Percentiles rank a stretch among this genome's conserved stretches.
Conservation (phyloP, 2,113 vertebrate genomes). For the Saccopteryx leptura region DNA sequence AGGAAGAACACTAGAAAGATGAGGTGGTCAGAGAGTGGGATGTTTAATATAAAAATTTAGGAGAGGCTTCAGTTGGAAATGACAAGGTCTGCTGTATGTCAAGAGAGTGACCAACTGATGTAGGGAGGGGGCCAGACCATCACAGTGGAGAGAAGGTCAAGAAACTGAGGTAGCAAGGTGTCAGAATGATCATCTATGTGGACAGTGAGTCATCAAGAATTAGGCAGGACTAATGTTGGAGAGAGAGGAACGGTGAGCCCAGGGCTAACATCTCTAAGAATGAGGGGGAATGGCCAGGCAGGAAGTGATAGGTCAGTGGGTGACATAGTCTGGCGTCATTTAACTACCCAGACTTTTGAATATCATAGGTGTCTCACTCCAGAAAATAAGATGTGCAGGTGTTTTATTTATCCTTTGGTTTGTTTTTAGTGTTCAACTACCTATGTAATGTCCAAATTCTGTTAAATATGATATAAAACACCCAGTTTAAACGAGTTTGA, state of each 20-base stretch:
- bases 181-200: background rate
- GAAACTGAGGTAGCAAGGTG: background rate
- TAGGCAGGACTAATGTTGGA: background rate
- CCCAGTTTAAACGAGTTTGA: background rate
- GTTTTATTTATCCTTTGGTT: background rate
- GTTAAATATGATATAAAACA: background rate
- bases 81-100: background rate
- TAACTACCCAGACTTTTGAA: background rate
- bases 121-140: too few relatives aligned
- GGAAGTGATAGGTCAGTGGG: background rate
- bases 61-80: background rate
- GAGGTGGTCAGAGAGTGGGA: background rate
- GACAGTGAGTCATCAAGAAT: background rate
- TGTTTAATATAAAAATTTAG: background rate
- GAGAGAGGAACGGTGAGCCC: background rate
- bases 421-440: slow-evolving; percentile 31
- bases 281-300: background rate
- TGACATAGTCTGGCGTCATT: background rate
- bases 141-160: background rate
- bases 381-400: background rate
- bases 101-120: background rate
- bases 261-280: background rate
- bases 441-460: background rate
- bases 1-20: background rate
- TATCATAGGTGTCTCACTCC: background rate